A percentile compares a stretch with the other conserved stretches of the same genome.
These are phyloP conservation scores for Australoheros facetus DNA, from an alignment of 2,797 vertebrate genomes.

Conservation along the genomic window DNA sequence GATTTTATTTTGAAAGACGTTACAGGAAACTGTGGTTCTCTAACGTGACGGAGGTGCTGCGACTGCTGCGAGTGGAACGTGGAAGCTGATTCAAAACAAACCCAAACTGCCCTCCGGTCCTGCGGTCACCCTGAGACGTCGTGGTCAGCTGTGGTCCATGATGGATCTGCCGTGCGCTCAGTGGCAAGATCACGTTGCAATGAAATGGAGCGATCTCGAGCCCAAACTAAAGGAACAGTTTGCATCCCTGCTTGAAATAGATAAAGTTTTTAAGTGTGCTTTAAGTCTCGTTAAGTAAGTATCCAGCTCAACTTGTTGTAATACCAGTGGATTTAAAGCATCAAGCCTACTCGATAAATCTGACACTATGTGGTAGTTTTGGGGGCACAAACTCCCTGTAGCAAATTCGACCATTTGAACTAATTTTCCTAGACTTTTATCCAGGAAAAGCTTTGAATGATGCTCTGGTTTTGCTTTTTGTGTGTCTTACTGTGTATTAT, in stretches of 20 bases:
- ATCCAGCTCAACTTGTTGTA: neutral
- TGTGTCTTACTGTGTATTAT: neutral
- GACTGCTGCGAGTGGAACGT: too few relatives aligned
- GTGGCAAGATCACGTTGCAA: conserved; percentile 77
- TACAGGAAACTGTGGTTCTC: neutral
- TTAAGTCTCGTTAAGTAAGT: conserved; percentile 73
- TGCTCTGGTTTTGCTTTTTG: neutral
- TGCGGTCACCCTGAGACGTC: neutral
- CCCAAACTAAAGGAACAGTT: conserved; percentile 58
- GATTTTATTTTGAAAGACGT: conserved; percentile 45
- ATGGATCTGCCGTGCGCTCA: conserved; percentile 78
- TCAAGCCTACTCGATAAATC: neutral
- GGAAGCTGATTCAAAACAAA: conserved; percentile 20
- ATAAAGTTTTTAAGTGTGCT: conserved; percentile 72
- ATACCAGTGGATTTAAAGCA: neutral
- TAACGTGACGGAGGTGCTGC: neutral
- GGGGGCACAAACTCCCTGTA: neutral
- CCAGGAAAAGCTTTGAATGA: neutral
- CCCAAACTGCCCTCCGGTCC: neutral
- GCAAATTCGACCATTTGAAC: neutral
- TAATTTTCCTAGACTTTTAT: neutral
- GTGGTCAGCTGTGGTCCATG: neutral
- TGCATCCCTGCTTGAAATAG: conserved; percentile 59
- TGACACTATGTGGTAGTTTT: neutral
- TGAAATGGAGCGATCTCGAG: conserved; percentile 74